A percentile compares a stretch with the other conserved stretches of the same genome.
phyloP scores from a whole-genome alignment of 1,140 invertebrate species.

The Pararge aegeria region DNA sequence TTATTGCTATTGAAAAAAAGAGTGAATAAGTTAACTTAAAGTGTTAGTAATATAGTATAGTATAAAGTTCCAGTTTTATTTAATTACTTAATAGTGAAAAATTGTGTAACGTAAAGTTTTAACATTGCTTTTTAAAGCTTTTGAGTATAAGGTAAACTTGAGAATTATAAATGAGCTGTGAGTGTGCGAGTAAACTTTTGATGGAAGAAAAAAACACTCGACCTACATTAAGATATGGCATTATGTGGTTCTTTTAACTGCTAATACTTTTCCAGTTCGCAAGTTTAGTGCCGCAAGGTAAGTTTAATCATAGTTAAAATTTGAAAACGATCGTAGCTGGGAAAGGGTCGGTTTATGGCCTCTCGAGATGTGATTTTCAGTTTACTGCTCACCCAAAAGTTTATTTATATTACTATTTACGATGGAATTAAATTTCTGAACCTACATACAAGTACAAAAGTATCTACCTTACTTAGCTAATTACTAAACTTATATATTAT shows the following conservation, averaged over 20 bases:
- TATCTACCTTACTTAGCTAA: no score
- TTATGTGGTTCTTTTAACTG: neutral
- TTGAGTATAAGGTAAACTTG: no score
- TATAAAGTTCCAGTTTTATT: no score
- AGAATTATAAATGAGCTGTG: neutral
- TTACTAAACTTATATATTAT: no score
- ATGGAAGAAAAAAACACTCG: neutral
- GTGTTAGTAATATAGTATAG: neutral
- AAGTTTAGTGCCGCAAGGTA: conserved; percentile 2
- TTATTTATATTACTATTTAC: neutral
- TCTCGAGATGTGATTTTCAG: neutral
- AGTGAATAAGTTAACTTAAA: neutral
- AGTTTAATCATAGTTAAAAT: neutral
- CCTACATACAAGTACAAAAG: no score
- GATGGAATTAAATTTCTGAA: neutral
- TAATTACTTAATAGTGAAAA: no score
- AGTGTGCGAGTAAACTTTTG: neutral
- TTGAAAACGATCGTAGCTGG: neutral
- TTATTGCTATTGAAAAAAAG: no score
- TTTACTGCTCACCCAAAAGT: neutral
- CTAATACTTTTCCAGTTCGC: neutral
- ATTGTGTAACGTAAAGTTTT: no score
- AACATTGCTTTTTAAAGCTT: no score
- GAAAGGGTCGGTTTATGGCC: neutral
- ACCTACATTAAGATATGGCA: neutral